Evolutionary conservation across 2,113 vertebrate species (phyloP), one percentile per base, ranked within the genome.

Genomic region (Gorsachius goisagi): DNA sequence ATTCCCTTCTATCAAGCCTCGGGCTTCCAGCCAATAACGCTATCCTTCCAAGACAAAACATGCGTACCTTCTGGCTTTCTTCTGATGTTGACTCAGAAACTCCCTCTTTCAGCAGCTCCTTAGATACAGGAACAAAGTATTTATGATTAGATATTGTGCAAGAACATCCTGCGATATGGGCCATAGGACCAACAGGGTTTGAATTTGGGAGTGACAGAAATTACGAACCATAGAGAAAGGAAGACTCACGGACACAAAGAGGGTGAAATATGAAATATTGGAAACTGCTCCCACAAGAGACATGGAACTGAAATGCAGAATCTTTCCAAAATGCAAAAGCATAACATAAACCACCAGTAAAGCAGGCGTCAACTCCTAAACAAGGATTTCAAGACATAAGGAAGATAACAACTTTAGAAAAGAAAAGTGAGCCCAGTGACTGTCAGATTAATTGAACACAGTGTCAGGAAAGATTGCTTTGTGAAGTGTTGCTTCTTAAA

Each of bases 401-500:
- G 93, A 89, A 91, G 89, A 91, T 88, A 95, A 93, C 79, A 81
- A 91, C 79, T 96, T 97, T 35, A 83, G 93, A 84, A 91, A 92
- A 83, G 95, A 76, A 91, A 96, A 95, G 80, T 18, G 15, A 96
- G 95, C 85, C 90, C 91, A 88, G 62, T 79, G 89, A 85, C 95
- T 96, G 96, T 94, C 95, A 96, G 84, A 96, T 92, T 96, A 95
- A 97, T 96, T 96, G 93, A 97, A 95, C 92, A 88, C 81, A 88
- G 79, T 87, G 94, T 88, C 93, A 88, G 85, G 79, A 75, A 91
- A 79, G 88, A 95, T 85, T 88, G 80, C 77, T 91, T 91, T 91
- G 73, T 96, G 93, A 96, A 75, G 45, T 50, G 41, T 72, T 88
- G 64, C 91, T 95, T 94, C 94, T 89, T 94, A 82, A 88, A 91